Base-by-base conservation (phyloP, 2,797 vertebrate species). In the Sebastes minor region DNA sequence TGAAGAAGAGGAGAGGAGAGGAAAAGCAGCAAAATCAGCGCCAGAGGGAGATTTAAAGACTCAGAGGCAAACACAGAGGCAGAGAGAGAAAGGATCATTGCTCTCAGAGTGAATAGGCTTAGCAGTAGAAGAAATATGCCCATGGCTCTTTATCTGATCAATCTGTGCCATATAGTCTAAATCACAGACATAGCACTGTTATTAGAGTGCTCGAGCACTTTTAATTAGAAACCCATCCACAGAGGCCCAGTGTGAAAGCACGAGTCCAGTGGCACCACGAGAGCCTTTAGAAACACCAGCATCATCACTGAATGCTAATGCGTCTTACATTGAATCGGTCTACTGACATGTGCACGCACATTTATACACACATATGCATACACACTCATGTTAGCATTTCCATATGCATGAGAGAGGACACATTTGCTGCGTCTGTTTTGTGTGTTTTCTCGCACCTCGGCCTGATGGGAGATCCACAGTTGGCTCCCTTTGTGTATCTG, bases 211-310 rank as follows among this genome's bases (percentile, higher is more conserved):
- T 64, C 61, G 72, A 83, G 78, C 77, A 80, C 86, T 88, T 93
- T 95, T 95, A 94, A 95, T 93, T 92, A 90, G 84, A 91, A 88
- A 89, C 60, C 74, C 85, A 87, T 88, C 86, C 80, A 74, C 74
- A 78, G 74, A 89, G 87, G 80, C 74, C 13, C 77, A 81, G 77
- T 72, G 72, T 59, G 88, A 91, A 60, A 60, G 56, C 35, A 61
- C 8, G 2, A 71, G 70, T 71, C 70, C 81, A 71, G 28, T 46
- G 72, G 88, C 83, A 74, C 71, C 78, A 85, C 20, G 61, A 84
- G 74, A 90, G 82, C 70, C 86, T 91, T 88, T 59, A 88, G 69
- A 90, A 83, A 85, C 71, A 80, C 76, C 69, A 42, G 68, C 76
- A 85, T 83, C 82, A 75, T 89, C 84, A 56, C 83, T 84, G 88